A percentile compares a stretch with the other conserved stretches of the same genome.
These are phyloP conservation scores for Urocynchramus pylzowi DNA, from an alignment of 2,113 vertebrate species.

Conservation along the genomic window DNA sequence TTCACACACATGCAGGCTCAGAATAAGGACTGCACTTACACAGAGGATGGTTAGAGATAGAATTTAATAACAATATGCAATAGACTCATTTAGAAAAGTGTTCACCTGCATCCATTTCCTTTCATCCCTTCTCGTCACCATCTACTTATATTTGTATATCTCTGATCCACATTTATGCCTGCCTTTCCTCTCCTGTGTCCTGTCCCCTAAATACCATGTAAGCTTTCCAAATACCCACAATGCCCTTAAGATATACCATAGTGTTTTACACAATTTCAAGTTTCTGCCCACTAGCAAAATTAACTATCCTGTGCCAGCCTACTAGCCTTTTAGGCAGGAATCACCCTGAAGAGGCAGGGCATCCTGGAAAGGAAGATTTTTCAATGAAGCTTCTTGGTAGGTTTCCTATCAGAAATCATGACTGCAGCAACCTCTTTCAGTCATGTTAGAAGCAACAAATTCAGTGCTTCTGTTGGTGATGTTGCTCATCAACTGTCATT, in stretches of 20 bases:
- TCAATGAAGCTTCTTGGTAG: background rate
- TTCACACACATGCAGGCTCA: background rate
- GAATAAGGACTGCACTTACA: background rate
- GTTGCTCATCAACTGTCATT: background rate
- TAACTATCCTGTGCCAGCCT: background rate
- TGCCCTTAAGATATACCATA: background rate
- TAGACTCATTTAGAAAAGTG: background rate
- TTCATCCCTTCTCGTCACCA: background rate
- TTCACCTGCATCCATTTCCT: background rate
- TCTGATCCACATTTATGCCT: background rate
- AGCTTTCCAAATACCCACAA: background rate
- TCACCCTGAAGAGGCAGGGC: background rate
- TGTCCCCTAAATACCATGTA: fast-evolving
- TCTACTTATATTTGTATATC: background rate
- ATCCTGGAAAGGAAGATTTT: background rate
- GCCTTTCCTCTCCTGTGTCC: background rate
- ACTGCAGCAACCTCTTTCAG: background rate
- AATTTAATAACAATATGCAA: background rate
- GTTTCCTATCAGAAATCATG: background rate
- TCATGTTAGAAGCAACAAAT: background rate
- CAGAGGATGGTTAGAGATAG: background rate
- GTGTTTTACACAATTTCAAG: background rate
- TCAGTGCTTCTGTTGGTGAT: background rate
- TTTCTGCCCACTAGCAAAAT: background rate
- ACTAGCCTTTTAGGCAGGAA: background rate